Conservation (phyloP, 64 coral and sea anemone genomes). For the Montipora capricornis region DNA sequence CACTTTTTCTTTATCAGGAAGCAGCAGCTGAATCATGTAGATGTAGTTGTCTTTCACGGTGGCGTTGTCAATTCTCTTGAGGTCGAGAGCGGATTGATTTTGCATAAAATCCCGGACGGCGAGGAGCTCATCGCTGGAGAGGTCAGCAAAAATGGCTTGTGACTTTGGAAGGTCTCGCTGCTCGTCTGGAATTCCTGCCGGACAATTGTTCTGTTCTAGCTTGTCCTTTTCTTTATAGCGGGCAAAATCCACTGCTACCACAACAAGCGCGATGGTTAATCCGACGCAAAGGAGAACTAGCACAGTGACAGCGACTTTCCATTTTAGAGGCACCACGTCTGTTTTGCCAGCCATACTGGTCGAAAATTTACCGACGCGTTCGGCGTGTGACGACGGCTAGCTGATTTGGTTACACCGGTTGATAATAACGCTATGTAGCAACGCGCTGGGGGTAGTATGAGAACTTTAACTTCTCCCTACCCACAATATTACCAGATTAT, state of each 20-base stretch:
- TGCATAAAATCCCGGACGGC: slow-evolving; percentile 82
- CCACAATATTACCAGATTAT: not conserved
- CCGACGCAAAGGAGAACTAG: slow-evolving; percentile 54
- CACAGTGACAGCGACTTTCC: slow-evolving; percentile 48
- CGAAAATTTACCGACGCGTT: not conserved
- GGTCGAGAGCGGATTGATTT: slow-evolving; percentile 50
- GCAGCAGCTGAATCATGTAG: slow-evolving; percentile 64
- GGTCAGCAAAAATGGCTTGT: slow-evolving; percentile 74
- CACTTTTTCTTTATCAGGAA: slow-evolving; percentile 58
- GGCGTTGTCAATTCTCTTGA: slow-evolving; percentile 71
- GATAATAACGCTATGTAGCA: not conserved
- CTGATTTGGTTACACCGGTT: not conserved
- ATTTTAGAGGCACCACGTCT: slow-evolving; percentile 24
- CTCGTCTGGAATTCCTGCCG: not conserved
- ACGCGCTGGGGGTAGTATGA: not conserved
- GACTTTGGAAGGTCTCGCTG: slow-evolving; percentile 48
- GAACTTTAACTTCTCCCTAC: not conserved
- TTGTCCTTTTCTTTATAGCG: slow-evolving; percentile 18
- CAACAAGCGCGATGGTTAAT: slow-evolving; percentile 58
- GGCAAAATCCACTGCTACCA: slow-evolving; percentile 35
- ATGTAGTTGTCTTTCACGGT: slow-evolving; percentile 62
- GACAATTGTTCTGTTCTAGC: not conserved
- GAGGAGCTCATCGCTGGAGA: slow-evolving; percentile 66
- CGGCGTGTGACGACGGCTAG: not conserved
- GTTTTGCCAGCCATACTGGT: not conserved